Evolutionary conservation across 2,113 vertebrate genomes (phyloP), one percentile per base, ranked within the genome.

Genomic region (Condylura cristata): DNA sequence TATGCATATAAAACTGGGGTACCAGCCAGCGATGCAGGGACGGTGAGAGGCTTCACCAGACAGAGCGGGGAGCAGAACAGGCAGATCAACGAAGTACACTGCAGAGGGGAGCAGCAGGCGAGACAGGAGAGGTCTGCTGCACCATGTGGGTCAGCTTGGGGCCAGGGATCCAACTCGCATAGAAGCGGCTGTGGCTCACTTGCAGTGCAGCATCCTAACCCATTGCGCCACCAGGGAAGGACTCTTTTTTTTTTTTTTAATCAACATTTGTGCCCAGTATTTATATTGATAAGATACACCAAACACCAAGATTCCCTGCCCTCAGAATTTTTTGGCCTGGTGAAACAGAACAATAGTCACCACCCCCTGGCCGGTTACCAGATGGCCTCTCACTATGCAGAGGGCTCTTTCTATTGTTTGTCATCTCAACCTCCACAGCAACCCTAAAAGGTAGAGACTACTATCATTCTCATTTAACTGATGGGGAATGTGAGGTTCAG

Each of bases 221-320:
- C n/a, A n/a, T n/a, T n/a, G n/a, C n/a, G n/a, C n/a, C n/a, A n/a
- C n/a, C n/a, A n/a, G n/a, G n/a, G n/a, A n/a, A n/a, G n/a, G n/a
- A n/a, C n/a, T n/a, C 90, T 71, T 41, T 32, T 56, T 53, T 56
- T 56, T 56, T 22, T 86, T 41, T 87, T 71, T 60, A 60, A 30
- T 74, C 96, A 97, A 61, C 41, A 76, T 76, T 68, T 94, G 72
- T 48, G 24, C 39, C 82, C 76, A 88, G 24, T 83, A 48, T 68
- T 65, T 84, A 71, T 60, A 71, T 60, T 80, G 37, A 16, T 81
- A 80, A 88, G 61, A 72, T 74, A 44, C 28, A 34, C 11, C 39
- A 80, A 60, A 37, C 37, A 26, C 72, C 26, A 61, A 51, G 22
- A 56, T 39, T 6, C 53, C 39, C 66, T 75, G 41, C 30, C 41